Evolutionary conservation across 37 sponge, comb jelly and placozoan genomes (phyloP).

Genomic region (Haliclona indistincta): DNA sequence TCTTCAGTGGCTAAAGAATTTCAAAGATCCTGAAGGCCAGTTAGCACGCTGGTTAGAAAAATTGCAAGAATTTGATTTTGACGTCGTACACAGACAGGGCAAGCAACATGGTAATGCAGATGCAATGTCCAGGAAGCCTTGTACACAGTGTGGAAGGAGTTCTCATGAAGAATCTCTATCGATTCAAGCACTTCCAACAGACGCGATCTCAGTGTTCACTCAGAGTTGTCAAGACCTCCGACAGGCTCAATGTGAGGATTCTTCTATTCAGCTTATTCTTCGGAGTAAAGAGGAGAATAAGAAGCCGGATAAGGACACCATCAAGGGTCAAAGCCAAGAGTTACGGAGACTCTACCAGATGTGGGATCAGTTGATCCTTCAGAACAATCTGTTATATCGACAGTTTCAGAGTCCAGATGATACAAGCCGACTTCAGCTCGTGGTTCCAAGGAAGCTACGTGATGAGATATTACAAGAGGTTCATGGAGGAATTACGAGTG

Average conservation of each 20-base stretch:
- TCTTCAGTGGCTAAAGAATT: conserved; percentile 33
- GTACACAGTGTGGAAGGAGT: conserved; percentile 3
- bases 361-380: conserved; percentile 24
- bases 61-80: conserved; percentile 5
- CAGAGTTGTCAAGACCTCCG: too few relatives aligned
- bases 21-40: conserved; percentile 31
- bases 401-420: too few relatives aligned
- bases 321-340: too few relatives aligned
- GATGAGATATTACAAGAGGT: conserved; percentile 16
- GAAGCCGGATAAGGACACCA: too few relatives aligned
- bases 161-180: too few relatives aligned
- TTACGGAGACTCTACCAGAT: conserved; percentile 12
- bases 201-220: too few relatives aligned
- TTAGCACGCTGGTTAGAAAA: conserved; percentile 18
- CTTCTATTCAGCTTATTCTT: too few relatives aligned
- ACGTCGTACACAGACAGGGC: conserved; percentile 21
- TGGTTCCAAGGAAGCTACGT: conserved; percentile 14
- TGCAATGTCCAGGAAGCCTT: conserved; percentile 15
- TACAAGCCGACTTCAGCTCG: conserved; percentile 3
- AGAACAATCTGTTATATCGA: too few relatives aligned
- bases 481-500: conserved; percentile 10
- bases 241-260: too few relatives aligned
- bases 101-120: conserved; percentile 21
- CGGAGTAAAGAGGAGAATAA: too few relatives aligned
- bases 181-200: too few relatives aligned